Conservation (phyloP, 2,888 invertebrate species). For the Timema podura region DNA sequence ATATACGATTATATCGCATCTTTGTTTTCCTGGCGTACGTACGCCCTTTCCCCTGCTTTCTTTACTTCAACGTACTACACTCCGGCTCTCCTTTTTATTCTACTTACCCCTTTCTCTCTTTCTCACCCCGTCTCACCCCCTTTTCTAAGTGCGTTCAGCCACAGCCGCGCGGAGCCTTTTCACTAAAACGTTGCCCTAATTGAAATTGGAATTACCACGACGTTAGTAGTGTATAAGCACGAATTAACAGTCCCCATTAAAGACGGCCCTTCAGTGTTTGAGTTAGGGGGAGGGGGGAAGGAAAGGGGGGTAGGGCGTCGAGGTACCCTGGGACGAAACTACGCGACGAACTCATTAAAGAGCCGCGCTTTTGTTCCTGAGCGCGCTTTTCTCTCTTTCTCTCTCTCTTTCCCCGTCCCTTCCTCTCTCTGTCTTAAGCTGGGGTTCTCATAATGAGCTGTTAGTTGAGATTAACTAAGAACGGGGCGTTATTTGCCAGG, state of each 20-base stretch:
- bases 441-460: conserved; percentile 30
- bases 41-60: conserved; percentile 19
- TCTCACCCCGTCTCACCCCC: conserved; percentile 4
- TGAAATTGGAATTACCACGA: conserved; percentile 33
- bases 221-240: conserved; percentile 27
- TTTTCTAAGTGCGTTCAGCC: conserved; percentile 24
- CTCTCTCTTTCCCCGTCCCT: too few species aligned
- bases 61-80: neutral
- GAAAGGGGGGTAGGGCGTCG: neutral
- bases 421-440: conserved; percentile 11
- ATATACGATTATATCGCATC: conserved; percentile 26
- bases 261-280: conserved; percentile 25
- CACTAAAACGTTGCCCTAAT: conserved; percentile 28
- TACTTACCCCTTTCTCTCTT: neutral
- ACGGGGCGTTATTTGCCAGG: conserved; percentile 26
- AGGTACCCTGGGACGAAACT: conserved; percentile 5
- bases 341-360: conserved; percentile 30
- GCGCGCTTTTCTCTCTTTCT: too few species aligned
- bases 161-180: conserved; percentile 19
- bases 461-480: conserved; percentile 29
- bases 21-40: conserved; percentile 14
- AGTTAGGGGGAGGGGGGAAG: neutral
- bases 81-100: neutral
- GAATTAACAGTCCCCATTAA: conserved; percentile 32
- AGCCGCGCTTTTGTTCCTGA: conserved; percentile 24